Evolutionary conservation across 2,888 invertebrate genomes (phyloP), one percentile per base, ranked within the genome.

Genomic region (Malachius bipustulatus): DNA sequence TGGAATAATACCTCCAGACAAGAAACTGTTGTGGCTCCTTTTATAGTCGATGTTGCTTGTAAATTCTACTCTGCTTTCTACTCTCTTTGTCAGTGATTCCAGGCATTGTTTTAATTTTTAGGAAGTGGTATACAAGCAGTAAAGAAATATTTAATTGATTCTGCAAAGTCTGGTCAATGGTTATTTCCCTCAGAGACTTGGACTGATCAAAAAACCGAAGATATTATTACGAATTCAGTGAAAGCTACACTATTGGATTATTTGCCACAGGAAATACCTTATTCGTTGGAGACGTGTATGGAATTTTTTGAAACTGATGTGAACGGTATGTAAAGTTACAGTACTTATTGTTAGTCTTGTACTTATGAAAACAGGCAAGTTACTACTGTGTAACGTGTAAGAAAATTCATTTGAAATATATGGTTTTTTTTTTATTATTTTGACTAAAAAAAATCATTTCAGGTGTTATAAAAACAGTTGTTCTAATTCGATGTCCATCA

Each of bases 181-280:
- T 60, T 75, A 12, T 89, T 76, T 55, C 64, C 78, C 13, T 62
- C 70, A 9, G 65, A 75, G 24, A 58, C 72, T 11, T 77, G 82
- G 57, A 82, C 89, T 0, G 82, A 90, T 58, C 80, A 84, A 52
- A 63, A 70, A 10, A 74, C 80, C 0, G 73, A 79, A 48, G 63
- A 67, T 4, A 58, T 93, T 14, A 77, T 87, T 39, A 65, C 73
- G 33, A 73, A 77, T 46, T 77, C 82, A 36, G 81, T 96, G 0
- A 70, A 82, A 49, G 87, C 90, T 2, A 82, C 82, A 47, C 68
- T 94, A 26, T 59, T 97, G 39, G 87, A 97, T 54, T 73, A 77
- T 52, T 62, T 94, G 28, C 75, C 80, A 0, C 72, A 87, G 46
- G 89, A 94, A 65, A 72, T 96, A 28, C 96, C 96, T 0, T 96